These are phyloP conservation scores for Halyomorpha halys DNA, from an alignment of 1,140 invertebrate species.

Conservation along the genomic window DNA sequence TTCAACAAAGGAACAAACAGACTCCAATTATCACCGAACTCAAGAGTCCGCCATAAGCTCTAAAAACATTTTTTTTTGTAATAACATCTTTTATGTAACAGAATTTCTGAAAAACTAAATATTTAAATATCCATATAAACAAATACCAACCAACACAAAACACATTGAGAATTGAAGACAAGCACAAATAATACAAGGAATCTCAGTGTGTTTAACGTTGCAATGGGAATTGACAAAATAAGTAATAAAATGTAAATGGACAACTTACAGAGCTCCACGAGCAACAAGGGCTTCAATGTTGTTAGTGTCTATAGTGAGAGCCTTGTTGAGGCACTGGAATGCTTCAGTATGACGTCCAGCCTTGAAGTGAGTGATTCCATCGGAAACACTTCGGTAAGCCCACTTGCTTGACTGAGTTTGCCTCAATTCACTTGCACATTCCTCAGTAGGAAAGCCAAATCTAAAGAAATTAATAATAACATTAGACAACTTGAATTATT, in stretches of 20 bases:
- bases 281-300: conserved; percentile 93
- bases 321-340: conserved; percentile 90
- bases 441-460: conserved; percentile 61
- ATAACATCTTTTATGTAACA: not conserved
- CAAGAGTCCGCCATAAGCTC: conserved; percentile 12
- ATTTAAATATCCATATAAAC: no score
- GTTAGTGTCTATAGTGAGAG: conserved; percentile 77
- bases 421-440: conserved; percentile 71
- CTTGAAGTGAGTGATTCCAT: conserved; percentile 91
- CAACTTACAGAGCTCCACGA: conserved; percentile 69
- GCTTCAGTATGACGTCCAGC: conserved; percentile 80
- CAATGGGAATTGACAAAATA: no score
- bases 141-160: no score
- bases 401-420: conserved; percentile 83
- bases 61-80: conserved; percentile 11
- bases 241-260: not conserved
- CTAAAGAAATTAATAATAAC: conserved; percentile 37
- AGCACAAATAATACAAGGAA: no score
- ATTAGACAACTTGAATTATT: not conserved
- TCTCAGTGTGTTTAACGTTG: no score
- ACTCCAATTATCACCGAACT: conserved; percentile 2
- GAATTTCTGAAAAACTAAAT: no score
- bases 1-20: conserved; percentile 11
- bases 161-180: no score
- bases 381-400: conserved; percentile 82